phyloP scores from a whole-genome alignment of 2,888 invertebrate genomes.

The Sipha maydis region DNA sequence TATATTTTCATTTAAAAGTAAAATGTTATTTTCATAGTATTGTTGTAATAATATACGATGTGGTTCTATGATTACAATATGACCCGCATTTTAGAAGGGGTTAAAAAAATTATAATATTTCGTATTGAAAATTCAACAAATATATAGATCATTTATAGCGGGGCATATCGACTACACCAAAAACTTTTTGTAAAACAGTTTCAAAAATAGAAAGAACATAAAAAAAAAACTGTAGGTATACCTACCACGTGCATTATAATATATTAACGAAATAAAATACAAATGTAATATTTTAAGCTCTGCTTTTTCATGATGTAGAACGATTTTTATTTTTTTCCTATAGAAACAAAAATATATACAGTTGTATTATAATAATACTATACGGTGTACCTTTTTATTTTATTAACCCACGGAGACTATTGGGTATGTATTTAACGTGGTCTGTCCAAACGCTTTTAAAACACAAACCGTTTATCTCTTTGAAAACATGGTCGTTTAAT shows the following conservation, averaged over 20 bases:
- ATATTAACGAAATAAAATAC: neutral
- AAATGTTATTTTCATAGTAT: neutral
- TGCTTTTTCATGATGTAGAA: neutral
- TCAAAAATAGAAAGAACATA: neutral
- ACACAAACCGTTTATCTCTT: neutral
- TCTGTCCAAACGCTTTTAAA: neutral
- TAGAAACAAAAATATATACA: neutral
- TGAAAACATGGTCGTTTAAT: neutral
- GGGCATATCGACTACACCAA: neutral
- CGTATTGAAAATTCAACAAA: conserved; percentile 16
- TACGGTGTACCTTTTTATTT: neutral
- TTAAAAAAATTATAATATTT: neutral
- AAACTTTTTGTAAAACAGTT: neutral
- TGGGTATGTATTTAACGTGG: neutral
- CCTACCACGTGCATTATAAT: neutral
- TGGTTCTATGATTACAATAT: neutral
- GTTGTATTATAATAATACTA: neutral
- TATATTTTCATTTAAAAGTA: neutral
- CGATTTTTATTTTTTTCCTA: neutral
- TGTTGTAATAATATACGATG: neutral
- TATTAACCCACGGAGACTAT: neutral
- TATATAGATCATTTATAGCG: too few relatives aligned
- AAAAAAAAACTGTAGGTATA: neutral
- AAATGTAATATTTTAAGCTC: neutral
- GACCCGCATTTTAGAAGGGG: neutral